These are phyloP conservation scores for Theonella swinhoei DNA, from an alignment of 37 sponge, comb jelly and placozoan genomes.

Conservation along the genomic window DNA sequence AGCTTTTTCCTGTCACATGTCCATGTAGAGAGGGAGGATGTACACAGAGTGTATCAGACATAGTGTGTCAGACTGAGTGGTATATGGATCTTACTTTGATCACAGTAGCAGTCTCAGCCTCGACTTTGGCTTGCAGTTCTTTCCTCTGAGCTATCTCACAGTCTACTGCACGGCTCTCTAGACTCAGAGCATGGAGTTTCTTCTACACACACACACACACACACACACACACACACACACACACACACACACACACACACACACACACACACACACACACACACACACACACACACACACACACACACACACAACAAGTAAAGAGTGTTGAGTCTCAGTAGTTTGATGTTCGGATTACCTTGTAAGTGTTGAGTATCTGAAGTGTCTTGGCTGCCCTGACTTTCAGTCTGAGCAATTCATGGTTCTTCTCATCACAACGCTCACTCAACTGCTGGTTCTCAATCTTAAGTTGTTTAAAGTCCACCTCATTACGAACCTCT, in stretches of 20 bases:
- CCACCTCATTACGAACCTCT: slow-evolving; percentile 91
- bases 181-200: slow-evolving; percentile 75
- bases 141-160: slow-evolving; percentile 73
- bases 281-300: no score
- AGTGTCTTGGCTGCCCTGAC: slow-evolving; percentile 91
- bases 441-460: slow-evolving; percentile 93
- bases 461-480: slow-evolving; percentile 96
- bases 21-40: not conserved
- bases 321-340: no score
- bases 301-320: no score
- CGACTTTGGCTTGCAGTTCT: slow-evolving; percentile 78
- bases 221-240: slow-evolving; percentile 1
- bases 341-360: no score
- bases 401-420: slow-evolving; percentile 92
- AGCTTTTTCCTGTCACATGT: slow-evolving; percentile 69
- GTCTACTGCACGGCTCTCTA: slow-evolving; percentile 75
- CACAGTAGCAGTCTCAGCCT: slow-evolving; percentile 53
- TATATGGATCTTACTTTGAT: slow-evolving; percentile 52
- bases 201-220: slow-evolving; percentile 52
- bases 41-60: no score
- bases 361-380: slow-evolving; percentile 89
- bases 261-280: no score
- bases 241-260: not conserved
- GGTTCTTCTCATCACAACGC: slow-evolving; percentile 91
- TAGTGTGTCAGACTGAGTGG: not conserved